Percentiles rank a stretch among this genome's conserved stretches.
phyloP scores from a whole-genome alignment of 2,113 vertebrate genomes.

The Coryphaenoides rupestris region DNA sequence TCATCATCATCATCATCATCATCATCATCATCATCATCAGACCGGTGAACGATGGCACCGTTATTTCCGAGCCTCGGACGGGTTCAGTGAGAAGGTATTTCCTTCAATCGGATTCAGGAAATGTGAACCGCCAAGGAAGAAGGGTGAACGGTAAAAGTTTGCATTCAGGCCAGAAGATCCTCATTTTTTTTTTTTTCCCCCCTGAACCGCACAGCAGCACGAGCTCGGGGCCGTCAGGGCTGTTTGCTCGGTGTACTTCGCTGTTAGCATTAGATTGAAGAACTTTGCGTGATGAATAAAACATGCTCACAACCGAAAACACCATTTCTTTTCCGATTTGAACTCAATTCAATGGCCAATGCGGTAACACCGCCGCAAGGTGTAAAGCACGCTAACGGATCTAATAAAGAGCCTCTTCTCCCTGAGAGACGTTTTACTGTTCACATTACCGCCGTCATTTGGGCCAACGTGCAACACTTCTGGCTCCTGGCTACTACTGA shows the following conservation, averaged over 20 bases:
- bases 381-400: slow-evolving; percentile 31
- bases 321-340: slow-evolving; percentile 22
- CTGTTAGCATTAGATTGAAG: slow-evolving; percentile 14
- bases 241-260: slow-evolving; percentile 28
- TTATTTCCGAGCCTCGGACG: too few relatives aligned
- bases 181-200: too few relatives aligned
- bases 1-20: too few relatives aligned
- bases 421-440: not conserved
- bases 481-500: not conserved
- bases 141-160: too few relatives aligned
- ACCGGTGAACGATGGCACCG: too few relatives aligned
- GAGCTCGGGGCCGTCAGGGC: slow-evolving; percentile 16
- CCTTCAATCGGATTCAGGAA: too few relatives aligned
- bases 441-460: slow-evolving; percentile 4
- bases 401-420: slow-evolving; percentile 3
- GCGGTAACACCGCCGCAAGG: slow-evolving; percentile 25
- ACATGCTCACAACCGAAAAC: slow-evolving; percentile 25
- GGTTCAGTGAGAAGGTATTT: too few relatives aligned
- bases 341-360: slow-evolving; percentile 19
- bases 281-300: slow-evolving; percentile 47
- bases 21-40: too few relatives aligned
- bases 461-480: not conserved
- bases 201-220: not conserved
- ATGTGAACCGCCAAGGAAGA: too few relatives aligned
- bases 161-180: too few relatives aligned